These are phyloP conservation scores for Hypomecis punctinalis DNA, from an alignment of 2,888 invertebrate species.

Conservation along the genomic window DNA sequence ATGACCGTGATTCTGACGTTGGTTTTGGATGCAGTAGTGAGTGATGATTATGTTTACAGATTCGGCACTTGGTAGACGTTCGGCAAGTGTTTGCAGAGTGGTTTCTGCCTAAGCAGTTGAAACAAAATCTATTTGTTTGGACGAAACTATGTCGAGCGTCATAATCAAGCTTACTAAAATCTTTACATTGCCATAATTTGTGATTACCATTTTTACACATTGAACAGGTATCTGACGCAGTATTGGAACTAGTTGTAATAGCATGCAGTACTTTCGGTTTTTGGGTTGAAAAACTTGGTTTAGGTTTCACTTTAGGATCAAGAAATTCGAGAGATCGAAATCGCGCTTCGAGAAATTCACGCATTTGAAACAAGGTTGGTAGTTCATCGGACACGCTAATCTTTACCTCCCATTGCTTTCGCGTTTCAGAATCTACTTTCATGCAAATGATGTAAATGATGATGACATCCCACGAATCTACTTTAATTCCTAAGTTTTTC, in stretches of 20 bases:
- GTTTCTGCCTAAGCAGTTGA: neutral
- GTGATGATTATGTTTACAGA: neutral
- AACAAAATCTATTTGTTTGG: neutral
- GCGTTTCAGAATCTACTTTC: neutral
- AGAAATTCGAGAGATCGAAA: neutral
- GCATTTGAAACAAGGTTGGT: neutral
- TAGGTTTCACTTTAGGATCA: neutral
- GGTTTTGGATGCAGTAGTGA: neutral
- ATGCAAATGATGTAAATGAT: neutral
- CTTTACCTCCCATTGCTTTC: neutral
- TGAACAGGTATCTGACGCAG: neutral
- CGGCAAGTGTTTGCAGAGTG: neutral
- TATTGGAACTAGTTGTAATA: neutral
- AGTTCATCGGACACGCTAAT: neutral
- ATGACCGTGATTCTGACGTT: neutral
- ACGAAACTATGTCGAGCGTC: neutral
- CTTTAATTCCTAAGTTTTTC: neutral
- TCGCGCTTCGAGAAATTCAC: neutral
- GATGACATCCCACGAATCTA: neutral
- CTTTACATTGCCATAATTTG: neutral
- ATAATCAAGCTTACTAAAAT: neutral
- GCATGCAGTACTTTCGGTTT: neutral
- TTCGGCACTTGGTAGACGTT: neutral
- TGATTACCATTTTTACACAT: neutral
- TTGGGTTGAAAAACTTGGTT: neutral